Conservation (phyloP, 2,888 invertebrate genomes). For the Bembecia ichneumoniformis region DNA sequence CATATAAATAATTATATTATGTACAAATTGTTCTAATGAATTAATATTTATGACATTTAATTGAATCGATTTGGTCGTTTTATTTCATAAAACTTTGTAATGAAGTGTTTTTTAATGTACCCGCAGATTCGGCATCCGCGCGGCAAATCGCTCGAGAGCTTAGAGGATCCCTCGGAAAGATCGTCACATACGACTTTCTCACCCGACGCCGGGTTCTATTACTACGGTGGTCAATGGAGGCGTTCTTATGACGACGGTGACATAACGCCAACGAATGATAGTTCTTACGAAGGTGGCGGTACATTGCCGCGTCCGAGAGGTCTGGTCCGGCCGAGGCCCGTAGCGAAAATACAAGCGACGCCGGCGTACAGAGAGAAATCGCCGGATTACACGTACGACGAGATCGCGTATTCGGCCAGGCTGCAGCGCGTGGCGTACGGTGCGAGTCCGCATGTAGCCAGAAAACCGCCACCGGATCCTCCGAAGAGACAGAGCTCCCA, state of each 20-base stretch:
- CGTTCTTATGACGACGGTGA: constrained; percentile 92
- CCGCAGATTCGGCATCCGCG: constrained; percentile 84
- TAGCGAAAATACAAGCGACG: constrained; percentile 81
- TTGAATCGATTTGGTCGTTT: background rate
- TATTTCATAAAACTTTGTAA: background rate
- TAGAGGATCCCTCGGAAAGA: constrained; percentile 83
- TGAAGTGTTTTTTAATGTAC: background rate
- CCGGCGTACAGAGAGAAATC: constrained; percentile 58
- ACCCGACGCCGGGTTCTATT: constrained; percentile 72
- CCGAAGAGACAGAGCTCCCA: constrained; percentile 80
- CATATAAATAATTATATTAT: too few species aligned
- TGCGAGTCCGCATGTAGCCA: constrained; percentile 80
- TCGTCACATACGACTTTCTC: constrained; percentile 74
- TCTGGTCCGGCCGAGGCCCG: constrained; percentile 83
- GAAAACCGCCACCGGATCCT: constrained; percentile 86
- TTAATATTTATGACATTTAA: background rate
- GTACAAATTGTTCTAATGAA: too few species aligned
- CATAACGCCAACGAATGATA: constrained; percentile 87
- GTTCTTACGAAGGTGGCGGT: constrained; percentile 80
- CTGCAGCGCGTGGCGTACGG: constrained; percentile 71
- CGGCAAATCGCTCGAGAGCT: constrained; percentile 87
- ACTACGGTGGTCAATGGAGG: constrained; percentile 77
- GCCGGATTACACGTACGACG: constrained; percentile 63
- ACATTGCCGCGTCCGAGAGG: constrained; percentile 90
- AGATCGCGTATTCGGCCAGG: constrained; percentile 60